Conservation (phyloP, 2,113 vertebrate genomes). For the Cygnus buccinator region DNA sequence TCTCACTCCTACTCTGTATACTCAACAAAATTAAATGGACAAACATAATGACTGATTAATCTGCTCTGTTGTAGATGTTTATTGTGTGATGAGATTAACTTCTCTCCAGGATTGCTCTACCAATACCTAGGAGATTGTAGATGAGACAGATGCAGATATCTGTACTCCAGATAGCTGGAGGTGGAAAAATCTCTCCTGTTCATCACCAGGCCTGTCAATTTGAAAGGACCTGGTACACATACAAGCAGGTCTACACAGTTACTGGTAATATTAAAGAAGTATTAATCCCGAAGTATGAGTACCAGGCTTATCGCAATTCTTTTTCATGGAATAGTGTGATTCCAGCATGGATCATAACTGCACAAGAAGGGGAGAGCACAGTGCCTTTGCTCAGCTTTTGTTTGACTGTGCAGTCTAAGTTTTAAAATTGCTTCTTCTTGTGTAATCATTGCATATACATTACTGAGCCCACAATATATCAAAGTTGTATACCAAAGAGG, state of each 20-base stretch:
- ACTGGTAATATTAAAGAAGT: neutral
- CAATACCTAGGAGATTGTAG: neutral
- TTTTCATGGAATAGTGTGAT: neutral
- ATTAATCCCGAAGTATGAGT: neutral
- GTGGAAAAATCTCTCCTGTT: neutral
- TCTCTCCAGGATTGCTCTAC: neutral
- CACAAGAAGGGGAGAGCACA: neutral
- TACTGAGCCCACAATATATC: neutral
- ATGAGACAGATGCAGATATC: neutral
- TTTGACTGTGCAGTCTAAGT: neutral
- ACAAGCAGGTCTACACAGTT: neutral
- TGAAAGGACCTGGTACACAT: neutral
- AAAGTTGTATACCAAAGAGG: neutral
- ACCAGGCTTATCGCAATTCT: neutral
- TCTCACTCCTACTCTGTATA: neutral
- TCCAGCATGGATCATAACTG: neutral
- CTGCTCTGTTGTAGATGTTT: neutral
- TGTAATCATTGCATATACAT: neutral
- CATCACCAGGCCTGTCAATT: neutral
- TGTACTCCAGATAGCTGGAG: neutral
- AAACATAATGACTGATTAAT: neutral
- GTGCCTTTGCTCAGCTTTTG: neutral
- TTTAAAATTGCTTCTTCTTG: neutral
- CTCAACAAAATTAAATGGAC: neutral
- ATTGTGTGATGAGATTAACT: neutral